Evolutionary conservation across 2,797 vertebrate species (phyloP).

Genomic region (Morelia viridis): DNA sequence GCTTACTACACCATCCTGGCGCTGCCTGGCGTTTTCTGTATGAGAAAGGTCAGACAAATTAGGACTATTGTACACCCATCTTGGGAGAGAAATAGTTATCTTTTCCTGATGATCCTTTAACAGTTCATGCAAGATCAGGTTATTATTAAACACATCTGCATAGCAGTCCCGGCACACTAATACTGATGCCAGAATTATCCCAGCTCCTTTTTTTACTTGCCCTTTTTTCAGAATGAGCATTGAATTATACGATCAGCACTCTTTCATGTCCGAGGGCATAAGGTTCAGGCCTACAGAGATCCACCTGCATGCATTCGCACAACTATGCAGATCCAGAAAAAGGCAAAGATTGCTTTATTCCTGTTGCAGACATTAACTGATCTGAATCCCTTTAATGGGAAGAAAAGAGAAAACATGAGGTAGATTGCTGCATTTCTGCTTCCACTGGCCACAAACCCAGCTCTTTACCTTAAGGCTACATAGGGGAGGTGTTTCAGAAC

Average conservation of each 20-base stretch:
- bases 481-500: neutral
- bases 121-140: neutral
- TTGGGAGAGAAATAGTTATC: slow-evolving; percentile 9
- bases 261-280: neutral
- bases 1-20: slow-evolving; percentile 97
- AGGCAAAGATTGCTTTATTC: neutral
- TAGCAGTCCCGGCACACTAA: neutral
- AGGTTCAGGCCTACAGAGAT: neutral
- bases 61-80: neutral
- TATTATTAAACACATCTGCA: neutral
- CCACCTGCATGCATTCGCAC: neutral
- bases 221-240: neutral
- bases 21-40: slow-evolving; percentile 90
- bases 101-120: neutral
- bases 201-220: neutral
- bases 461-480: neutral
- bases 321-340: neutral
- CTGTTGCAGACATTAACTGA: neutral
- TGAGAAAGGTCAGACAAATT: neutral
- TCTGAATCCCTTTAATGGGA: neutral
- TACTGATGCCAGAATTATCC: neutral
- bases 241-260: neutral
- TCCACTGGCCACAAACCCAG: neutral
- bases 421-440: neutral
- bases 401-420: neutral